Evolutionary conservation across 2,113 vertebrate genomes (phyloP).

Genomic region (Hippolais icterina): DNA sequence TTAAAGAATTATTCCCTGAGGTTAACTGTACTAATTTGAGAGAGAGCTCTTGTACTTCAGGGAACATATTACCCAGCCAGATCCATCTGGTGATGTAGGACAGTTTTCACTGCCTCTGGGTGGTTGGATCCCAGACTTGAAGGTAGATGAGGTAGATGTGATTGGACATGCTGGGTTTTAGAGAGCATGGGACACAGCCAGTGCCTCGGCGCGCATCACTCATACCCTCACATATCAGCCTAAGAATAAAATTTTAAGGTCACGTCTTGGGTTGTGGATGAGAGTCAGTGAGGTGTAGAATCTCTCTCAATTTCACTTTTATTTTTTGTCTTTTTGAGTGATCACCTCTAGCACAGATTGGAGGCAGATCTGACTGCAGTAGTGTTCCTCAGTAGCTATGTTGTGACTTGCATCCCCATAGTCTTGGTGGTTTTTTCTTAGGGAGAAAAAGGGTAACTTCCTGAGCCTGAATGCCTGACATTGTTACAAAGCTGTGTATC

Average conservation of each 20-base stretch:
- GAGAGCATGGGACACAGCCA: background rate
- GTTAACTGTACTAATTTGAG: background rate
- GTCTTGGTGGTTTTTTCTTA: background rate
- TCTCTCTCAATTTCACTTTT: background rate
- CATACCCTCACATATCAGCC: background rate
- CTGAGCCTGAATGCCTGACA: background rate
- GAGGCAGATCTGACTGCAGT: background rate
- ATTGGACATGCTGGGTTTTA: background rate
- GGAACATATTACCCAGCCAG: rapidly evolving
- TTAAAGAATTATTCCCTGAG: background rate
- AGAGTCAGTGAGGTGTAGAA: background rate
- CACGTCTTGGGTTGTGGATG: background rate
- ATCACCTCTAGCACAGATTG: background rate
- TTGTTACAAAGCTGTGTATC: background rate
- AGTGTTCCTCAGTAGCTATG: background rate
- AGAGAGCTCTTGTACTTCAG: background rate
- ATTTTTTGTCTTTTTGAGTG: background rate
- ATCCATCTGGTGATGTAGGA: background rate
- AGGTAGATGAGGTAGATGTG: background rate
- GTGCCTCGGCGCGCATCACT: background rate
- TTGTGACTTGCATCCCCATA: background rate
- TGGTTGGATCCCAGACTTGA: background rate
- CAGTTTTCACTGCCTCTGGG: background rate
- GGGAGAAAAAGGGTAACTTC: background rate
- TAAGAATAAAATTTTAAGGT: background rate